phyloP scores from a whole-genome alignment of 2,113 vertebrate genomes.

The Sinocyclocheilus rhinocerous region DNA sequence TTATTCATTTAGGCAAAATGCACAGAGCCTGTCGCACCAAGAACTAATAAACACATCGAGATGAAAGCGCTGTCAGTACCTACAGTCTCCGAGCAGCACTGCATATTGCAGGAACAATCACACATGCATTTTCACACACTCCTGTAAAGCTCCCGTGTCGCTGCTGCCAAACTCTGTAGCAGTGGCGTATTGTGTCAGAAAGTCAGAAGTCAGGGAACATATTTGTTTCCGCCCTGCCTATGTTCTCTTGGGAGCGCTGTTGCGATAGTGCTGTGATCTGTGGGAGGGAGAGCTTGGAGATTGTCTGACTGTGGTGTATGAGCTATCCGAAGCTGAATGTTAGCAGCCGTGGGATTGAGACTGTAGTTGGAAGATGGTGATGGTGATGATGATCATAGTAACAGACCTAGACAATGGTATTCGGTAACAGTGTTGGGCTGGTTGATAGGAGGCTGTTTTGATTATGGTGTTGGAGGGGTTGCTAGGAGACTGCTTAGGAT shows the following conservation, averaged over 20 bases:
- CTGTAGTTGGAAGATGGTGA: background rate
- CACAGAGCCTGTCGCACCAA: constrained; percentile 1
- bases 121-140: constrained; percentile 28
- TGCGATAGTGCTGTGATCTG: constrained; percentile 72
- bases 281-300: constrained; percentile 53
- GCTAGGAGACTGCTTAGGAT: constrained; percentile 38
- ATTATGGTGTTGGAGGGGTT: constrained; percentile 48
- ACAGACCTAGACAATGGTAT: background rate
- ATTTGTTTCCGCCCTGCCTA: constrained; percentile 73
- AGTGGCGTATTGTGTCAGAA: constrained; percentile 66
- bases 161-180: constrained; percentile 61
- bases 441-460: background rate
- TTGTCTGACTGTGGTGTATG: constrained; percentile 6
- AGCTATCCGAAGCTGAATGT: constrained; percentile 6
- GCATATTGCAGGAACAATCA: constrained; percentile 65
- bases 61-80: constrained; percentile 55
- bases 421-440: background rate
- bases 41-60: constrained; percentile 50
- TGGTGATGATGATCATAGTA: background rate
- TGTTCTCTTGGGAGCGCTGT: constrained; percentile 71
- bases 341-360: constrained; percentile 14
- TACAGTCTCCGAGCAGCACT: constrained; percentile 47
- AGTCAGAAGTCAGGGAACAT: constrained; percentile 74
- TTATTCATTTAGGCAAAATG: constrained; percentile 38
- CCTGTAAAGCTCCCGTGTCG: constrained; percentile 56